phyloP scores from a whole-genome alignment of 2,888 invertebrate genomes.

The Saturnia japonica region DNA sequence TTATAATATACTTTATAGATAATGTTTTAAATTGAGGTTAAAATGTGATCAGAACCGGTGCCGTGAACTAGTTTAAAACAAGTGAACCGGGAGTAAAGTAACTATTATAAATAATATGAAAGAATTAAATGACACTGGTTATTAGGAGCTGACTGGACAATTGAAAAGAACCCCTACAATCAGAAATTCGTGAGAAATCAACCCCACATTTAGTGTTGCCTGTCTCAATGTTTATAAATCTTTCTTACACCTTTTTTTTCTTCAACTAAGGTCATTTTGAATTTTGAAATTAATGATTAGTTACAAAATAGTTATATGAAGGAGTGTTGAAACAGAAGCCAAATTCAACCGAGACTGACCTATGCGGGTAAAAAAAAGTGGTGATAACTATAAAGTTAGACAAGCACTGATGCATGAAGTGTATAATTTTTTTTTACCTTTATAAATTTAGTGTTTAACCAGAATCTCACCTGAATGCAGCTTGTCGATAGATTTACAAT shows the following conservation, averaged over 20 bases:
- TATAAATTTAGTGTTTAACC: neutral
- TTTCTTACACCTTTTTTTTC: neutral
- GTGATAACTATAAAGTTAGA: too few relatives aligned
- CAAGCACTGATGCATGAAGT: too few relatives aligned
- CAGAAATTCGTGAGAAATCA: conserved; percentile 13
- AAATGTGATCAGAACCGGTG: neutral
- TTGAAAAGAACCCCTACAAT: conserved; percentile 8
- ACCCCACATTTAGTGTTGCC: conserved; percentile 14
- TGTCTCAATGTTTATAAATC: neutral
- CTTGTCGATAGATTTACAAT: neutral
- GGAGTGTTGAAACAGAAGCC: neutral
- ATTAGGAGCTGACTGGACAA: conserved; percentile 6
- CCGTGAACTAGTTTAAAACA: neutral
- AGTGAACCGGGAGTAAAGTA: neutral
- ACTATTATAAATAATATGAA: conserved; percentile 1
- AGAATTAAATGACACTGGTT: conserved; percentile 9
- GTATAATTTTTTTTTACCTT: neutral
- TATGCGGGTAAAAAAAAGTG: neutral
- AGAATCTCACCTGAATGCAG: neutral
- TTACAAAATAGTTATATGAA: neutral
- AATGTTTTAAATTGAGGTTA: neutral
- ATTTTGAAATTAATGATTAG: neutral
- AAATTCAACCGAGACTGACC: neutral
- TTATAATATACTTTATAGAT: neutral
- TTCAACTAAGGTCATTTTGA: neutral